Conservation (phyloP, 2,797 vertebrate species). For the Amblyopsis hoosieri region DNA sequence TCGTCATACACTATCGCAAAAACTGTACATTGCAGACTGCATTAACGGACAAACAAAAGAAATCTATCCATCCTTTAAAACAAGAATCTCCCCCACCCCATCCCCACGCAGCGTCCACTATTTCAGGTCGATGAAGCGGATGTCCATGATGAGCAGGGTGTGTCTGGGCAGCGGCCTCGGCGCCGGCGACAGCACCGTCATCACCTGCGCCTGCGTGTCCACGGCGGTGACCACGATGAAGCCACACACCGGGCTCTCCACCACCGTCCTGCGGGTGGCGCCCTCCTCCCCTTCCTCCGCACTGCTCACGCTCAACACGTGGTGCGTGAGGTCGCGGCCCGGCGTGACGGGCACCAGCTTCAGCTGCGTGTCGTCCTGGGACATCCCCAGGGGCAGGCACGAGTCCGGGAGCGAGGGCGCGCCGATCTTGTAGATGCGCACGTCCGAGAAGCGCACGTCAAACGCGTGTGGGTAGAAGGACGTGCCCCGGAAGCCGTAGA, state of each 20-base stretch:
- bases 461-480: slow-evolving; percentile 95
- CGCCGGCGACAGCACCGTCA: slow-evolving; percentile 93
- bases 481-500: slow-evolving; percentile 92
- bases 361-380: slow-evolving; percentile 96
- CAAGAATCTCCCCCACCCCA: not conserved
- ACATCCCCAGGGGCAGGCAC: slow-evolving; percentile 95
- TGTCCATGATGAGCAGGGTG: slow-evolving; percentile 98
- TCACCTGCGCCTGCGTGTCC: slow-evolving; percentile 90
- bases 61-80: not conserved
- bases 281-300: slow-evolving; percentile 77
- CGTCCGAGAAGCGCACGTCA: slow-evolving; percentile 95
- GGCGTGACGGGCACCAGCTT: slow-evolving; percentile 96
- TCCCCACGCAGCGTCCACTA: slow-evolving; percentile 44
- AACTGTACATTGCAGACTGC: slow-evolving; percentile 25
- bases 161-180: slow-evolving; percentile 92
- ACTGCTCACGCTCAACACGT: slow-evolving; percentile 93
- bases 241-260: slow-evolving; percentile 85
- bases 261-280: slow-evolving; percentile 63
- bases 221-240: slow-evolving; percentile 96
- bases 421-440: slow-evolving; percentile 97
- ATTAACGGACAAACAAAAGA: not conserved
- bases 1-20: slow-evolving; percentile 1
- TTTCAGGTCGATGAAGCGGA: slow-evolving; percentile 97
- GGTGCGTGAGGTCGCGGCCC: slow-evolving; percentile 94
- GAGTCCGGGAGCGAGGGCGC: slow-evolving; percentile 97